Evolutionary conservation across 1,140 invertebrate species (phyloP).

Genomic region (Trichonephila inaurata): DNA sequence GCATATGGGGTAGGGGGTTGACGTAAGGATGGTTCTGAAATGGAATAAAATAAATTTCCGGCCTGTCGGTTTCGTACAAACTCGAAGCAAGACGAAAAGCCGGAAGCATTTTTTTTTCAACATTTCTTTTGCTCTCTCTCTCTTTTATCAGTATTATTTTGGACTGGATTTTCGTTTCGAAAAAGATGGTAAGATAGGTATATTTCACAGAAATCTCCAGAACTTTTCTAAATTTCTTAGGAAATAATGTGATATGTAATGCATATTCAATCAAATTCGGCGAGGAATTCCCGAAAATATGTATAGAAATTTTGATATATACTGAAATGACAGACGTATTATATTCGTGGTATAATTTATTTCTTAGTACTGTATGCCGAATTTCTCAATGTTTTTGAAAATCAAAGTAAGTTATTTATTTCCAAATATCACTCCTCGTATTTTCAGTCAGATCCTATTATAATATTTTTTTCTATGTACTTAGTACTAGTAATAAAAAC

Average conservation of each 20-base stretch:
- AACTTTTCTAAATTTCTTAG: not conserved
- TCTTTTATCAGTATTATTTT: not conserved
- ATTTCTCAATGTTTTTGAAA: no score
- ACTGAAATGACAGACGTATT: no score
- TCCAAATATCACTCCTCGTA: no score
- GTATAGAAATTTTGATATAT: no score
- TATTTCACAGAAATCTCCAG: not conserved
- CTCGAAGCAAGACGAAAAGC: conserved; percentile 19
- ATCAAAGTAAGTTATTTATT: no score
- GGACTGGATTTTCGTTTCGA: not conserved
- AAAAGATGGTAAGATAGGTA: conserved; percentile 5
- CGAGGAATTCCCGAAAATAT: no score
- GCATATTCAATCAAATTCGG: not conserved
- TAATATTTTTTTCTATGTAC: no score
- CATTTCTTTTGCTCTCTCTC: not conserved
- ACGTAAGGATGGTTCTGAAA: not conserved
- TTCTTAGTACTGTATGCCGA: no score
- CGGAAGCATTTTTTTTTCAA: conserved; percentile 47
- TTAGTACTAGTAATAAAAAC: no score
- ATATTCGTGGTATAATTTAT: no score
- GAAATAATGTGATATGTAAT: not conserved
- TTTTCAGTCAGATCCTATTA: no score
- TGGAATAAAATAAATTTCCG: conserved; percentile 72
- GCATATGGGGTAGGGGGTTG: not conserved
- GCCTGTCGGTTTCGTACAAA: conserved; percentile 59